phyloP scores from a whole-genome alignment of 2,888 invertebrate genomes.

The Crioceris asparagi region DNA sequence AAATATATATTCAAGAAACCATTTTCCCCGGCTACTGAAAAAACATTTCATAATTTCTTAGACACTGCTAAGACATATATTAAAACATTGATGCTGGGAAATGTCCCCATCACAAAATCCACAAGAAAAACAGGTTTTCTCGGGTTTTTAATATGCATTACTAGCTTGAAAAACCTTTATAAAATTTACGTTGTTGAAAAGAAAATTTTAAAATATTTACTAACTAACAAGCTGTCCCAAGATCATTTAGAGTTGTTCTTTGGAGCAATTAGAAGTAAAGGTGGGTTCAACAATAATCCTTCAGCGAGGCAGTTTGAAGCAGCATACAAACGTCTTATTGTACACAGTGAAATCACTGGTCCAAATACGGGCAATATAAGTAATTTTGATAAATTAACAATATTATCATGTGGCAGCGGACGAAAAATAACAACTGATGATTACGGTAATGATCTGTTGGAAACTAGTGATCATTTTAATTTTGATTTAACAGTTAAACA shows the following conservation, averaged over 20 bases:
- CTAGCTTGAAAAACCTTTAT: conserved; percentile 8
- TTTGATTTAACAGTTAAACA: neutral
- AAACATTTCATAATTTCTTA: conserved; percentile 7
- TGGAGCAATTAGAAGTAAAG: conserved; percentile 12
- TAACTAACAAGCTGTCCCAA: conserved; percentile 12
- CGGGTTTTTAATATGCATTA: conserved; percentile 5
- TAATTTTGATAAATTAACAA: conserved; percentile 7
- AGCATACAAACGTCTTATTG: conserved; percentile 15
- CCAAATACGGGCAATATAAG: conserved; percentile 10
- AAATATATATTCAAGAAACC: conserved; percentile 8
- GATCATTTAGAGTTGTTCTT: conserved; percentile 15
- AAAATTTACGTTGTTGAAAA: conserved; percentile 1
- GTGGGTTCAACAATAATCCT: conserved; percentile 16
- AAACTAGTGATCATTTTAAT: no score
- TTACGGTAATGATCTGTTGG: neutral
- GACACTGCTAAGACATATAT: conserved; percentile 9
- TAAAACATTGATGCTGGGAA: conserved; percentile 9
- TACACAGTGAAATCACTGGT: conserved; percentile 10
- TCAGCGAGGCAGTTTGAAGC: conserved; percentile 11
- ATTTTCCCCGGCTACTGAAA: conserved; percentile 7
- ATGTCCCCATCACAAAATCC: no score
- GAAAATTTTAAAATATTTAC: conserved; percentile 8
- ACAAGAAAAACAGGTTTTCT: conserved; percentile 9
- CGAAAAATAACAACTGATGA: neutral
- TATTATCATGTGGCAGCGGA: conserved; percentile 7